Evolutionary conservation across 2,113 vertebrate genomes (phyloP), one percentile per base, ranked within the genome.

Genomic region (Zapornia atra): DNA sequence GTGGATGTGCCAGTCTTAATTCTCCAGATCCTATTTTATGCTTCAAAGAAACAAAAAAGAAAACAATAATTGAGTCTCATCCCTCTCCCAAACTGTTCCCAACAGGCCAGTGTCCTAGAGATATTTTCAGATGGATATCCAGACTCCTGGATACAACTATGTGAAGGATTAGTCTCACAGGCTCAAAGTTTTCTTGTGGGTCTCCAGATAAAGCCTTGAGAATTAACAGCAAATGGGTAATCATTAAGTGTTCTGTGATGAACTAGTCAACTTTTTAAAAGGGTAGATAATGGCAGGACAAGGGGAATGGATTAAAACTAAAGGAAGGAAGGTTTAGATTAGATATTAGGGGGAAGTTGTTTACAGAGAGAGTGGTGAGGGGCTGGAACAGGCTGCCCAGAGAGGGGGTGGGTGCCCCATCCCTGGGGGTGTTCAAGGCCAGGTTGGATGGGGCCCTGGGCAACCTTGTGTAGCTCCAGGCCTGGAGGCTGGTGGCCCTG

Each of bases 101-200:
- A 25, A 46, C 0, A 73, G 42, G 10, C 16, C 36, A 19, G 10
- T 0, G 7, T 8, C 22, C 26, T 42, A 53, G 12, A 33, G 15
- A 14, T 8, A 2, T 5, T 19, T 34, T 31, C 2, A 72, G 9
- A 15, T 48, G 38, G 10, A 11, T 54, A 56, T 29, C 46, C 40
- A 86, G 31, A 11, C 12, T 31, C 1, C 10, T 8, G 19, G 31
- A 17, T 13, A n/a, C 19, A 65, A n/a, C 53, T 48, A 56, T 0
- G 1, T 1, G 0, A 33, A 28, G 20, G 1, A 22, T 63, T 46
- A 19, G 15, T 38, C 64, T 65, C 51, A 38, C 48, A 56, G 44
- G 57, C 46, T 69, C 63, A 1, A 46, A 78, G 53, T 65, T 75
- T 69, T 79, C 68, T 75, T 73, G 38, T 4, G 38, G 72, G 34